These are phyloP conservation scores for Drosophila kuntzei DNA, from an alignment of 2,888 invertebrate species.

Conservation along the genomic window DNA sequence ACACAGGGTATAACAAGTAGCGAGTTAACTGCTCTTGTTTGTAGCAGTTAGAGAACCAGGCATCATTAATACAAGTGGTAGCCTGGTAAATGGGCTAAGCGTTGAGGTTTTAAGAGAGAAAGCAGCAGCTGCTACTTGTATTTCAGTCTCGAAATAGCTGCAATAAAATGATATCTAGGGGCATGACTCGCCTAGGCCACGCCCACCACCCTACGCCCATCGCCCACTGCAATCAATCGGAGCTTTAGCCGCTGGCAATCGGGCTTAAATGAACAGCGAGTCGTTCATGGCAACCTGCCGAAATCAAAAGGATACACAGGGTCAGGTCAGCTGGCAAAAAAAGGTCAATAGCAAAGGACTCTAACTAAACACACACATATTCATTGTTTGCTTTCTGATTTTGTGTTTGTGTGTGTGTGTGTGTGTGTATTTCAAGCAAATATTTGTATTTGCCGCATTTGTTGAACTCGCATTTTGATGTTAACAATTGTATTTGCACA, in stretches of 20 bases:
- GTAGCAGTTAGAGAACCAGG: conserved; percentile 11
- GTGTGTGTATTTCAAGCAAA: conserved; percentile 47
- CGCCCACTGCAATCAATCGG: conserved; percentile 55
- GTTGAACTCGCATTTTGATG: conserved; percentile 31
- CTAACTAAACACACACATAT: conserved; percentile 22
- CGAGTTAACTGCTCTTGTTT: conserved; percentile 6
- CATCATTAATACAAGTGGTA: conserved; percentile 54
- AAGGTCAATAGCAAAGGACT: conserved; percentile 60
- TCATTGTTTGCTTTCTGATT: conserved; percentile 54
- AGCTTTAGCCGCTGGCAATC: conserved; percentile 36
- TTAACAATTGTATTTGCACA: conserved; percentile 31
- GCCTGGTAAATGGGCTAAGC: conserved; percentile 11
- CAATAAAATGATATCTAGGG: conserved; percentile 39
- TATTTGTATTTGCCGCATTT: conserved; percentile 53
- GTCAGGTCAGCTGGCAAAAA: conserved; percentile 36
- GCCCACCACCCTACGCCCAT: conserved; percentile 16
- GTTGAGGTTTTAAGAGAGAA: conserved; percentile 3
- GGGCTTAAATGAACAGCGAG: conserved; percentile 55
- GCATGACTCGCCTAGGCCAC: conserved; percentile 33
- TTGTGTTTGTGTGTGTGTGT: conserved; percentile 19
- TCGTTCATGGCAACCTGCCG: conserved; percentile 45
- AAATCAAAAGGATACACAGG: conserved; percentile 30
- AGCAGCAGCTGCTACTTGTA: conserved; percentile 30
- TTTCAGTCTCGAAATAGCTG: conserved; percentile 32
- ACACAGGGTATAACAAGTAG: conserved; percentile 7